Evolutionary conservation across 2,113 vertebrate species (phyloP).

Genomic region (Ranitomeya imitator): DNA sequence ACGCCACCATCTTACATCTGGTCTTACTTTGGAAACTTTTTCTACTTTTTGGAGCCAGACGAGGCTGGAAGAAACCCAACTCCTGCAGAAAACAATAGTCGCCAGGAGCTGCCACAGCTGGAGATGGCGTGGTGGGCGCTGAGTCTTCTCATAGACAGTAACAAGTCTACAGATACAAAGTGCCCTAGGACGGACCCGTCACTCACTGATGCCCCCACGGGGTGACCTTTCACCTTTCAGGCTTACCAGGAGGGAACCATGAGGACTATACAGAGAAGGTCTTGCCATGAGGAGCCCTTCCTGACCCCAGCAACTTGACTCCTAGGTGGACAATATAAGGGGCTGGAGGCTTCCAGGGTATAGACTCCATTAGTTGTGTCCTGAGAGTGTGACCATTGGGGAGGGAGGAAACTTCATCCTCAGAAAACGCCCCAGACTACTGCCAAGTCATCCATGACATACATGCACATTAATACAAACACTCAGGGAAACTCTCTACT

Average conservation of each 20-base stretch:
- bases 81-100: slow-evolving; percentile 29
- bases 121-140: background rate
- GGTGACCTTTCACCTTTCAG: slow-evolving; percentile 37
- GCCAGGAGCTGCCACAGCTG: background rate
- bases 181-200: slow-evolving; percentile 15
- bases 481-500: background rate
- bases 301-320: slow-evolving; percentile 25
- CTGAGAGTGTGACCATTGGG: background rate
- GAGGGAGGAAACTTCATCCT: background rate
- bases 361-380: slow-evolving; percentile 17
- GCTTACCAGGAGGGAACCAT: slow-evolving; percentile 20
- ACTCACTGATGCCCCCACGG: slow-evolving; percentile 45
- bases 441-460: background rate
- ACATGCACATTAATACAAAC: background rate
- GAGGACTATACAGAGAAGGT: slow-evolving; percentile 33
- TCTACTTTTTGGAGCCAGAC: background rate
- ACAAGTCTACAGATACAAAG: slow-evolving; percentile 23
- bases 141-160: slow-evolving; percentile 44
- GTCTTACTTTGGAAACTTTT: slow-evolving; percentile 10
- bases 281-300: background rate
- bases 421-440: background rate
- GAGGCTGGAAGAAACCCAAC: background rate
- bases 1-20: background rate
- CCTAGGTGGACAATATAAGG: background rate
- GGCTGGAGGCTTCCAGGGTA: background rate